Evolutionary conservation across 2,888 invertebrate genomes (phyloP), one percentile per base, ranked within the genome.

Genomic region (Drosophila stalkeri): DNA sequence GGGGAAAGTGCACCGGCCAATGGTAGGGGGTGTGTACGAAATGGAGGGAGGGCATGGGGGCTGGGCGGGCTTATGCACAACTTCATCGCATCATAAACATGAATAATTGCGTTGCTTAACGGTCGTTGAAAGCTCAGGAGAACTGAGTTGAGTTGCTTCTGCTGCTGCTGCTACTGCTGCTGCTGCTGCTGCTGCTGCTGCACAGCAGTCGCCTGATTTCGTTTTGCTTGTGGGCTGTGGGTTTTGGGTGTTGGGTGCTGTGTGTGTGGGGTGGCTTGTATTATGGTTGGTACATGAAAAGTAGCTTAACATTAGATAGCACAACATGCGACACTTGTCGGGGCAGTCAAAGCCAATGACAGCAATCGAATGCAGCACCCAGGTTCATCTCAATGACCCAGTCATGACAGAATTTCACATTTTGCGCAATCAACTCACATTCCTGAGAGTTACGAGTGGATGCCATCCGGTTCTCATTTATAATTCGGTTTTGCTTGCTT

Each of bases 51-150:
- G 9, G 11, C 33, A 16, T 46, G 8, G 14, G 8, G 8, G 16
- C 39, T 16, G 20, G 14, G 11, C 0, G 23, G 14, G 55, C 43
- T 47, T 37, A 73, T 55, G 55, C 55, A 55, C 63, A 68, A 84
- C 69, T 72, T 84, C 85, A 82, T 72, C 72, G 90, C 86, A 80
- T 83, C 77, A 86, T 86, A 90, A 86, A 81, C 81, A 82, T 87
- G 82, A 90, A 91, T 90, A 91, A 91, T 82, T 91, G 82, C 82
- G 73, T 63, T 80, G 89, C 85, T 89, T 89, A 82, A 90, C 77
- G 75, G 77, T 66, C 72, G 75, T 73, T 82, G 88, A 87, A 80
- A 75, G 90, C 88, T 79, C 72, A 56, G 69, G 77, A 80, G 88
- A 77, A 64, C 83, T 46, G 41, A 51, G 57, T 51, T 35, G 60